Evolutionary conservation across 2,888 invertebrate genomes (phyloP).

Genomic region (Neria commutata): DNA sequence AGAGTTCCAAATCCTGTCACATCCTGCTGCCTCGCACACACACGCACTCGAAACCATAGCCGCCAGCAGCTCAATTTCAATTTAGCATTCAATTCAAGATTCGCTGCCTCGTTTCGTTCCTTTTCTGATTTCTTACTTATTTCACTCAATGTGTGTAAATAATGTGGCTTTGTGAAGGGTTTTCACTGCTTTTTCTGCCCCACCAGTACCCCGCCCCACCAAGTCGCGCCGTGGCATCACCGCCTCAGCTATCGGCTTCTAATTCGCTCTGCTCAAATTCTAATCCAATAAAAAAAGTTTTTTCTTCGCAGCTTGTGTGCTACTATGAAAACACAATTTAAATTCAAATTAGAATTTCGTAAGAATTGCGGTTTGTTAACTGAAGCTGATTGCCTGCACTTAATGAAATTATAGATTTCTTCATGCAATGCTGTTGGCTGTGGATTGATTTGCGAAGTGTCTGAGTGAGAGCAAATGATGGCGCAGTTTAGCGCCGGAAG

Average conservation of each 20-base stretch:
- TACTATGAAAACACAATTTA: constrained; percentile 9
- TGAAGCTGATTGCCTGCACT: not conserved
- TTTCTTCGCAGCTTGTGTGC: not conserved
- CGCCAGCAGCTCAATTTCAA: constrained; percentile 9
- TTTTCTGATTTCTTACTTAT: not conserved
- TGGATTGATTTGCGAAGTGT: too few species aligned
- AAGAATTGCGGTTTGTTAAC: constrained; percentile 1
- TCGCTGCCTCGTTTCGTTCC: not conserved
- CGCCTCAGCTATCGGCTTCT: not conserved
- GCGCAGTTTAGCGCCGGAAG: too few species aligned
- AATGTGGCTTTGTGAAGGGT: constrained; percentile 1
- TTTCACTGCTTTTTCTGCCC: not conserved
- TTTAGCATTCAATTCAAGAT: constrained; percentile 14
- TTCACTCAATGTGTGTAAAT: constrained; percentile 3
- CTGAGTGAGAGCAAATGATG: too few species aligned
- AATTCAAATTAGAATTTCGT: constrained; percentile 17
- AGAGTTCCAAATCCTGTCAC: not conserved
- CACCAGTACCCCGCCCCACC: not conserved
- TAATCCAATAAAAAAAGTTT: constrained; percentile 22
- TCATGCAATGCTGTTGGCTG: too few species aligned
- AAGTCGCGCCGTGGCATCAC: not conserved
- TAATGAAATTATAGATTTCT: constrained; percentile 3
- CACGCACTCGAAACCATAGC: too few species aligned
- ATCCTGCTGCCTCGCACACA: not conserved
- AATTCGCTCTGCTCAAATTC: constrained; percentile 16